Percentiles rank a stretch among this genome's conserved stretches.
Conservation (phyloP, 2,113 vertebrate genomes). For the Eidolon helvum region DNA sequence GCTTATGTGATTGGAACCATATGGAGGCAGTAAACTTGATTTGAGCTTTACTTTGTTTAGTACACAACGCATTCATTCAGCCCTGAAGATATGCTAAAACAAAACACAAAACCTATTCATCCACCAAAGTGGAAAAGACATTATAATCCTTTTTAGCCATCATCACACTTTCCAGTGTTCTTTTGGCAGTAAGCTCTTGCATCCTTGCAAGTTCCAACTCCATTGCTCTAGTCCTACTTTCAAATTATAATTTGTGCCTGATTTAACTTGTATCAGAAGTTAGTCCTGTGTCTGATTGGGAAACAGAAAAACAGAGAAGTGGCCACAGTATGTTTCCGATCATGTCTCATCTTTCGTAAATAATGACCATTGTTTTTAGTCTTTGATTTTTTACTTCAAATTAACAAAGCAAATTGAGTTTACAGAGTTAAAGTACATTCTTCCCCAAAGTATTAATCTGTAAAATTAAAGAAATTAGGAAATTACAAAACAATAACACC, state of each 20-base stretch:
- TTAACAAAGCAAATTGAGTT: neutral
- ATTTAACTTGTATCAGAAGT: neutral
- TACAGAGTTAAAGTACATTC: neutral
- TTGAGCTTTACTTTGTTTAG: conserved; percentile 30
- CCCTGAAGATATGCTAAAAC: conserved; percentile 43
- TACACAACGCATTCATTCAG: conserved; percentile 41
- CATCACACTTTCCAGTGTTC: neutral
- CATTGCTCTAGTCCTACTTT: neutral
- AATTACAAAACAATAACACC: neutral
- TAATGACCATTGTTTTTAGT: neutral
- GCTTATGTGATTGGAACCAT: neutral
- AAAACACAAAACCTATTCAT: conserved; percentile 40
- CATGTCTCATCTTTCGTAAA: conserved; percentile 6
- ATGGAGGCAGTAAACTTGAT: conserved; percentile 45
- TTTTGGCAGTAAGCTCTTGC: neutral
- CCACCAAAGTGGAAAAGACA: neutral
- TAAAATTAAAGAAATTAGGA: neutral
- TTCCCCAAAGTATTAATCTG: neutral
- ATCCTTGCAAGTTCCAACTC: neutral
- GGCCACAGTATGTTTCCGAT: neutral
- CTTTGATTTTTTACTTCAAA: neutral
- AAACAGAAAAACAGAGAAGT: neutral
- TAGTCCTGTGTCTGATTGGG: neutral
- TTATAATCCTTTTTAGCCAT: neutral
- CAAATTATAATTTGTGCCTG: neutral